Percentiles rank a stretch among this genome's conserved stretches.
Conservation (phyloP, 92 coral and sea anemone species). For the Diadumene lineata region DNA sequence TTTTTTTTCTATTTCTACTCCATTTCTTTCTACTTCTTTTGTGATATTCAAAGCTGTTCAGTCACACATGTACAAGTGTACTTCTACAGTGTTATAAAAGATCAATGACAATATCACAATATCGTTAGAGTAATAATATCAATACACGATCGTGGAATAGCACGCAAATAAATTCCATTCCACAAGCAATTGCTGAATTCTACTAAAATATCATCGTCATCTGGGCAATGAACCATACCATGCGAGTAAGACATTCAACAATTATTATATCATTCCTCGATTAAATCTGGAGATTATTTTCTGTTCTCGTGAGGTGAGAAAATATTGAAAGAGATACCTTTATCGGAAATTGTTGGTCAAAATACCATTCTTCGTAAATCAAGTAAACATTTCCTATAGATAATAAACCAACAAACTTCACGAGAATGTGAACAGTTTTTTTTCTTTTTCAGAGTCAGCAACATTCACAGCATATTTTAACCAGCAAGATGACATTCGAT, state of each 20-base stretch:
- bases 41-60: background rate
- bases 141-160: background rate
- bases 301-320: background rate
- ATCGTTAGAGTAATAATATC: conserved; percentile 4
- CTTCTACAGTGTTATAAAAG: background rate
- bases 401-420: background rate
- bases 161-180: background rate
- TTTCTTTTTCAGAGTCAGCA: background rate
- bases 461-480: conserved; percentile 14
- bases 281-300: too few relatives aligned
- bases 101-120: background rate
- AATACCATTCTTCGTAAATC: conserved; percentile 14
- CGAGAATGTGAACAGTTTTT: conserved; percentile 5
- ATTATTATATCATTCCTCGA: background rate
- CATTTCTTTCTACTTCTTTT: too few relatives aligned
- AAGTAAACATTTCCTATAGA: conserved; percentile 7
- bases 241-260: background rate
- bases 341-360: conserved; percentile 26
- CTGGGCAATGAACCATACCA: conserved; percentile 11
- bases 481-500: conserved; percentile 7
- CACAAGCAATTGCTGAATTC: background rate
- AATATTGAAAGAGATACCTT: background rate
- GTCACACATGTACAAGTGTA: background rate
- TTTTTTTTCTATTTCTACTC: too few relatives aligned
- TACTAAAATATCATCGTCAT: background rate